phyloP scores from a whole-genome alignment of 2,888 invertebrate species.

The Trachelus iudaicus region DNA sequence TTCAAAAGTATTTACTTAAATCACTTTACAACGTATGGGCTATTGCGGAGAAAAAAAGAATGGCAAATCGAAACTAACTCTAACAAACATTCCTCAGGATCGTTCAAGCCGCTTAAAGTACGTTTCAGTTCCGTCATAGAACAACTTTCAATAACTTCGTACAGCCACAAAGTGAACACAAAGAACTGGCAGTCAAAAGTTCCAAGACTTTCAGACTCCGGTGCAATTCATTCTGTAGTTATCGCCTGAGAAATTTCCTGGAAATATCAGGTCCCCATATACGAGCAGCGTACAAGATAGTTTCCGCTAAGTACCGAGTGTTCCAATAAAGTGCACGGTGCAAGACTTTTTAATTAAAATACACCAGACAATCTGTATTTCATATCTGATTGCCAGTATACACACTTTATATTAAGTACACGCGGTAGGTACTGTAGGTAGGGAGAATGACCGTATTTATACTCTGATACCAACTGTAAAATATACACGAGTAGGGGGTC shows the following conservation, averaged over 20 bases:
- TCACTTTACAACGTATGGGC: background rate
- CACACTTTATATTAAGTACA: background rate
- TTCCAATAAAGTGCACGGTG: background rate
- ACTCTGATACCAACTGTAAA: background rate
- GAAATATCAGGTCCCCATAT: background rate
- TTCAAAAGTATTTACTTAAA: background rate
- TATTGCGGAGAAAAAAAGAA: background rate
- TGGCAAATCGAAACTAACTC: background rate
- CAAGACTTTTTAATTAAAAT: background rate
- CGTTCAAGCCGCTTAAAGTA: background rate
- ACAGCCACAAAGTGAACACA: background rate
- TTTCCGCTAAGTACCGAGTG: background rate
- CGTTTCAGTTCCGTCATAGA: background rate
- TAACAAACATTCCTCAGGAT: background rate
- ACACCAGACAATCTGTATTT: background rate
- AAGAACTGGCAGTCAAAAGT: background rate
- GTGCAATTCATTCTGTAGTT: background rate
- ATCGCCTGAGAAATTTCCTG: background rate
- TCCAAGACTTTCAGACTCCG: background rate
- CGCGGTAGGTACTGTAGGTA: background rate
- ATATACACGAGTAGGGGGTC: background rate
- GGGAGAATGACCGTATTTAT: background rate
- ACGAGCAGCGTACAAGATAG: background rate
- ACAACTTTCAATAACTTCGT: background rate
- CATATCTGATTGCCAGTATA: background rate